Evolutionary conservation across 2,797 vertebrate species (phyloP).

Genomic region (Chaetophractus vellerosus): DNA sequence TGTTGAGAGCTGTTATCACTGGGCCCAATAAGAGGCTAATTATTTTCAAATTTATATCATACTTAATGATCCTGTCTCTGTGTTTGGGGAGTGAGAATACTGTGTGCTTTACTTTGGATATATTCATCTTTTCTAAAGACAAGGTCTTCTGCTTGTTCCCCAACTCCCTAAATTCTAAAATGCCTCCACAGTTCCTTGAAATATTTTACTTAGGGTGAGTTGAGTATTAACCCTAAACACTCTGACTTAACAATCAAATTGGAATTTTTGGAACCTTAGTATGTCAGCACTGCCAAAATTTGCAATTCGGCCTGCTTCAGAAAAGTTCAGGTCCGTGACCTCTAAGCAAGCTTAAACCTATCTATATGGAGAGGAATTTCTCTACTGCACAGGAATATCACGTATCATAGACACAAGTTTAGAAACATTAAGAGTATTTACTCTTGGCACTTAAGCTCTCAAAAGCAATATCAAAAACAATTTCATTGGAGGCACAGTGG

Average conservation of each 20-base stretch:
- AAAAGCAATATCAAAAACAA: constrained; percentile 29
- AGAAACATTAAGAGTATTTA: constrained; percentile 22
- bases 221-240: constrained; percentile 60
- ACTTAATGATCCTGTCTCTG: background rate
- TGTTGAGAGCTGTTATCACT: constrained; percentile 41
- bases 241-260: constrained; percentile 61
- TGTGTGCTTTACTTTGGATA: constrained; percentile 26
- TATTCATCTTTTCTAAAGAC: constrained; percentile 25
- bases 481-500: background rate
- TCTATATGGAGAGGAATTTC: constrained; percentile 41
- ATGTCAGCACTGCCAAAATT: constrained; percentile 72
- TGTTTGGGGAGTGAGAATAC: background rate
- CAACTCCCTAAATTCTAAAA: constrained; percentile 20
- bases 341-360: constrained; percentile 64
- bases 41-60: constrained; percentile 59
- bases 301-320: constrained; percentile 61
- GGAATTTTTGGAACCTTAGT: constrained; percentile 56
- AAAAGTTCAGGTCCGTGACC: constrained; percentile 68
- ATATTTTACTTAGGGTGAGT: constrained; percentile 42
- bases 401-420: background rate
- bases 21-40: constrained; percentile 22
- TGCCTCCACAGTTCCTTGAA: background rate
- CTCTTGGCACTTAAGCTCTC: background rate
- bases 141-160: background rate
- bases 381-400: background rate